phyloP scores from a whole-genome alignment of 2,113 vertebrate species.

The Loxodonta africana region DNA sequence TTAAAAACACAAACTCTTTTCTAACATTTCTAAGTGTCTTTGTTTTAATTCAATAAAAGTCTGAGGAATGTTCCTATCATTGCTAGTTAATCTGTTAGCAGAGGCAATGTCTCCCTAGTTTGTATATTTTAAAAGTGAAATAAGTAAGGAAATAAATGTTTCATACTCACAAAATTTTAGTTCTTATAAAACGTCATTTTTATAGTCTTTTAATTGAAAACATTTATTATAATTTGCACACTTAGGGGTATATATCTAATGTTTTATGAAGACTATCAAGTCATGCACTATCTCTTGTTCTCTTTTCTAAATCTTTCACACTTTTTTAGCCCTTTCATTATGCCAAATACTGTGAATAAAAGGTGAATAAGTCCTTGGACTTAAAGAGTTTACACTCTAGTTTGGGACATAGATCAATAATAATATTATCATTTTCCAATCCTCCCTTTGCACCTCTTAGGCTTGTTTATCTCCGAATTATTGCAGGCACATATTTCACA shows the following conservation, averaged over 20 bases:
- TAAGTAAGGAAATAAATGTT: constrained; percentile 18
- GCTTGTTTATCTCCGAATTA: not conserved
- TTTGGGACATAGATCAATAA: not conserved
- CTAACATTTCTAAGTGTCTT: not conserved
- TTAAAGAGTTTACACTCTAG: not conserved
- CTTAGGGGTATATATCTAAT: not conserved
- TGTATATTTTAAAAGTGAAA: not conserved
- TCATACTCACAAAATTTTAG: not conserved
- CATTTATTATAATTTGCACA: not conserved
- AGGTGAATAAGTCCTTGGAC: not conserved
- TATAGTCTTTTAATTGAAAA: not conserved
- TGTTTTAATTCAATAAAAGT: not conserved
- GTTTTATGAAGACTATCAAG: not conserved
- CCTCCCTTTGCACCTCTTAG: not conserved
- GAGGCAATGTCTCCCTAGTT: not conserved
- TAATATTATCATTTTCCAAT: not conserved
- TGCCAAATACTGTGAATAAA: not conserved
- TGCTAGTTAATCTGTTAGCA: not conserved
- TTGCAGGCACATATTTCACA: not conserved
- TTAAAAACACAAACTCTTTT: not conserved
- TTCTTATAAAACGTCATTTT: not conserved
- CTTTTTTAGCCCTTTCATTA: not conserved
- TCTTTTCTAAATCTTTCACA: not conserved
- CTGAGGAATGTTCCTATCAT: not conserved
- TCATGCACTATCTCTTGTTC: not conserved